These are phyloP conservation scores for Semicossyphus pulcher DNA, from an alignment of 2,113 vertebrate genomes.

Conservation along the genomic window DNA sequence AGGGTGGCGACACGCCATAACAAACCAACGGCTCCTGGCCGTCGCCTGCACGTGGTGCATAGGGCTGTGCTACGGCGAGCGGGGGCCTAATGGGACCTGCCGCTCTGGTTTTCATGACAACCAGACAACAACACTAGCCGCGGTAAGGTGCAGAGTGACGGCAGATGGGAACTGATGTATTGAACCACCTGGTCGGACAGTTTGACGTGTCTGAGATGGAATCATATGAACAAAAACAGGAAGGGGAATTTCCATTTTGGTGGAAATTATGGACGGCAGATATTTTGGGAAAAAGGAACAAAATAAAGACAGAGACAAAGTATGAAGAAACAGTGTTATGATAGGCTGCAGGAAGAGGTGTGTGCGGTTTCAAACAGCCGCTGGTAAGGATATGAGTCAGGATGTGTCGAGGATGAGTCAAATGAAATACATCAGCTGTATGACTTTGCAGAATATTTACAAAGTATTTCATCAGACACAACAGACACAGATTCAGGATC, in stretches of 20 bases:
- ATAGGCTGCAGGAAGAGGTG: conserved; percentile 19
- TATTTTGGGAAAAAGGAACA: not conserved
- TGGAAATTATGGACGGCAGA: conserved; percentile 17
- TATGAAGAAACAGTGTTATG: conserved; percentile 12
- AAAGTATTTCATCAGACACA: conserved; percentile 11
- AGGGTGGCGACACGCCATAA: conserved; percentile 80
- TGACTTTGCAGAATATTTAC: not conserved
- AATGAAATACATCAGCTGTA: conserved; percentile 16
- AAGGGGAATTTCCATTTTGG: conserved; percentile 22
- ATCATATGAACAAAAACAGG: conserved; percentile 11
- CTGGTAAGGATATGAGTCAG: conserved; percentile 38
- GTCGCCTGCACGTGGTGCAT: conserved; percentile 48
- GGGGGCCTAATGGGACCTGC: conserved; percentile 46
- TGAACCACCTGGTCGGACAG: conserved; percentile 59
- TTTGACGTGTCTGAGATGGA: conserved; percentile 45
- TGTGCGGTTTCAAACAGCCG: conserved; percentile 14
- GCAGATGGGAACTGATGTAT: conserved; percentile 57
- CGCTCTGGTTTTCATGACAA: conserved; percentile 63
- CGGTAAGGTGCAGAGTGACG: conserved; percentile 64
- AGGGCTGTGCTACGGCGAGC: conserved; percentile 20
- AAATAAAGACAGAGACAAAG: conserved; percentile 4
- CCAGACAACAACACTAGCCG: conserved; percentile 69
- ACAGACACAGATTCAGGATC: not conserved
- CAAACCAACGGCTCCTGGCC: conserved; percentile 77
- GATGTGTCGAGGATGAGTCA: conserved; percentile 53